Percentiles rank a stretch among this genome's conserved stretches.
These are phyloP conservation scores for Danio choprae DNA, from an alignment of 2,797 vertebrate species.

Conservation along the genomic window DNA sequence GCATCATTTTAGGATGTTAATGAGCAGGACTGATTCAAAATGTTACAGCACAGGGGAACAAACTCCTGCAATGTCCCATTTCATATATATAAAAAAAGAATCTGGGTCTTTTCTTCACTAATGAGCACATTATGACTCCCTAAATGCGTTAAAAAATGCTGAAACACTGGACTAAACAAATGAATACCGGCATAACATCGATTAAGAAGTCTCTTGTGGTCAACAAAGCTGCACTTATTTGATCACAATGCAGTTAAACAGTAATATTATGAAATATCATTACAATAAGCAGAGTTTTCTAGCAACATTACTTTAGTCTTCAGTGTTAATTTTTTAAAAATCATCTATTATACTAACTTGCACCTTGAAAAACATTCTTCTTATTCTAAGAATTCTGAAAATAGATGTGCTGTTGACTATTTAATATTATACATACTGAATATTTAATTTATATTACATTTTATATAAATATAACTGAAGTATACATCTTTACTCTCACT, in stretches of 20 bases:
- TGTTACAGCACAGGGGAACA: conserved; percentile 23
- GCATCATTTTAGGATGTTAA: conserved; percentile 33
- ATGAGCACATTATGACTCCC: conserved; percentile 5
- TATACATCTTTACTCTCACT: no score
- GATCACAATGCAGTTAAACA: no score
- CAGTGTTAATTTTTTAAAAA: neutral
- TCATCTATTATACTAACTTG: neutral
- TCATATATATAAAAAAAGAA: neutral
- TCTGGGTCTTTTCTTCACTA: conserved; percentile 3
- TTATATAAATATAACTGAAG: no score
- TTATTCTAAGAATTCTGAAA: no score
- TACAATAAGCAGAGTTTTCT: neutral
- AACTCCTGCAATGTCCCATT: conserved; percentile 8
- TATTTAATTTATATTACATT: no score
- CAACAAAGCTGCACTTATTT: neutral
- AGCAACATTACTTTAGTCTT: neutral
- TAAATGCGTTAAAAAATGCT: neutral
- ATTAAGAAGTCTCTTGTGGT: neutral
- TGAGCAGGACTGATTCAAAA: conserved; percentile 28
- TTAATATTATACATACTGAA: no score
- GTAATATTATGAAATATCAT: no score
- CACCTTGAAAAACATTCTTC: no score
- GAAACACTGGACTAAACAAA: conserved; percentile 1
- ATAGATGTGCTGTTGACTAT: no score
- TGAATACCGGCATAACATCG: neutral